These are phyloP conservation scores for Xenentodon cancila DNA, from an alignment of 2,797 vertebrate genomes.

Conservation along the genomic window DNA sequence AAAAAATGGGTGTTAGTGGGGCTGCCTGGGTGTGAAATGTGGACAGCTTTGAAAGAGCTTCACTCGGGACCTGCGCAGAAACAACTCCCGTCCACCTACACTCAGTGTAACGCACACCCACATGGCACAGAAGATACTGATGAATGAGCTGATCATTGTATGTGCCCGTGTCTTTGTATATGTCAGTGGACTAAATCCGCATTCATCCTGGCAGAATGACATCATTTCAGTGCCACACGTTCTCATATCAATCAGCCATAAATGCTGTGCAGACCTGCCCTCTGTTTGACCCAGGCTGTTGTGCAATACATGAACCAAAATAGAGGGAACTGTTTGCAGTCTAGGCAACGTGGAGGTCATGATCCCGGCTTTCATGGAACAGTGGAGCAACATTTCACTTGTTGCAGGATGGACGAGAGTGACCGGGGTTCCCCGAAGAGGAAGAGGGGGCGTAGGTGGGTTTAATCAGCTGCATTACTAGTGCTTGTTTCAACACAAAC, in stretches of 20 bases:
- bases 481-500: too few relatives aligned
- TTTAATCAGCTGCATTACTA: background rate
- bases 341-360: slow-evolving; percentile 56
- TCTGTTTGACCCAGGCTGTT: slow-evolving; percentile 72
- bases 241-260: slow-evolving; percentile 57
- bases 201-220: slow-evolving; percentile 23
- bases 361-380: slow-evolving; percentile 54
- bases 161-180: slow-evolving; percentile 8
- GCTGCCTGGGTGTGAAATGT: slow-evolving; percentile 7
- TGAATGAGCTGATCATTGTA: slow-evolving; percentile 9
- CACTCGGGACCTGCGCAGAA: slow-evolving; percentile 3
- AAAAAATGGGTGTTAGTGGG: slow-evolving; percentile 8
- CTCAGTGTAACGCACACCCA: too few relatives aligned
- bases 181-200: slow-evolving; percentile 30
- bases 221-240: slow-evolving; percentile 34
- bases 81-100: background rate
- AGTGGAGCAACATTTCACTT: slow-evolving; percentile 45
- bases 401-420: slow-evolving; percentile 22
- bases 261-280: slow-evolving; percentile 56
- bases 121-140: rapidly evolving
- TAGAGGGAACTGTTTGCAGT: slow-evolving; percentile 57
- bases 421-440: slow-evolving; percentile 13
- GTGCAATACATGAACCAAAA: slow-evolving; percentile 70
- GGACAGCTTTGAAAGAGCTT: slow-evolving; percentile 25
- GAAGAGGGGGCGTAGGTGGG: background rate